These are phyloP conservation scores for Pseudococcus viburni DNA, from an alignment of 2,888 invertebrate species.

Conservation along the genomic window DNA sequence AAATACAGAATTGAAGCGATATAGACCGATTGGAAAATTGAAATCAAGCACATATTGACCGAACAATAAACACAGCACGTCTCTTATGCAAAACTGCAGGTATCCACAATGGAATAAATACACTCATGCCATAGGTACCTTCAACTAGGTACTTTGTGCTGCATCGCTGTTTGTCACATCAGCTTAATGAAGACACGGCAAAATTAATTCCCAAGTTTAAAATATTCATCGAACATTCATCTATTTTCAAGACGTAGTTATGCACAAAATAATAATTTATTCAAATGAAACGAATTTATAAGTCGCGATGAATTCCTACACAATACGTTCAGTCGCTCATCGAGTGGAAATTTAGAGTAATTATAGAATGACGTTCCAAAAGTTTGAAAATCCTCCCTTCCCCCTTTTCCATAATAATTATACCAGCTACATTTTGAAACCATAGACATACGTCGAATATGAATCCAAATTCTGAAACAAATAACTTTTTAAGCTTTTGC, in stretches of 20 bases:
- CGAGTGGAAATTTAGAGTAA: background rate
- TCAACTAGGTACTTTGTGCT: background rate
- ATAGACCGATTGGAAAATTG: background rate
- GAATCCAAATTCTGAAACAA: background rate
- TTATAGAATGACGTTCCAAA: constrained; percentile 6
- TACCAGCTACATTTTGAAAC: background rate
- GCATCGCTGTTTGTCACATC: background rate
- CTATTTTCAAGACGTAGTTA: background rate
- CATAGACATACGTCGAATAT: constrained; percentile 13
- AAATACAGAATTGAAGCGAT: background rate
- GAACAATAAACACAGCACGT: background rate
- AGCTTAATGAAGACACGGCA: background rate
- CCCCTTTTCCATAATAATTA: background rate
- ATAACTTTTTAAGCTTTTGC: background rate
- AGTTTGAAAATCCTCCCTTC: background rate
- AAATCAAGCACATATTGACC: background rate
- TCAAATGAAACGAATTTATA: background rate
- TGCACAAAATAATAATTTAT: constrained; percentile 13
- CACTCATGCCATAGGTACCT: background rate
- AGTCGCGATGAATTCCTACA: background rate
- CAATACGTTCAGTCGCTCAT: background rate
- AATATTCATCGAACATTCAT: constrained; percentile 24
- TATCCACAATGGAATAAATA: background rate
- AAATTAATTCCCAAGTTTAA: background rate
- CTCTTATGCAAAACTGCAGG: background rate